These are phyloP conservation scores for Equus przewalskii DNA, from an alignment of 2,113 vertebrate genomes.

Conservation along the genomic window DNA sequence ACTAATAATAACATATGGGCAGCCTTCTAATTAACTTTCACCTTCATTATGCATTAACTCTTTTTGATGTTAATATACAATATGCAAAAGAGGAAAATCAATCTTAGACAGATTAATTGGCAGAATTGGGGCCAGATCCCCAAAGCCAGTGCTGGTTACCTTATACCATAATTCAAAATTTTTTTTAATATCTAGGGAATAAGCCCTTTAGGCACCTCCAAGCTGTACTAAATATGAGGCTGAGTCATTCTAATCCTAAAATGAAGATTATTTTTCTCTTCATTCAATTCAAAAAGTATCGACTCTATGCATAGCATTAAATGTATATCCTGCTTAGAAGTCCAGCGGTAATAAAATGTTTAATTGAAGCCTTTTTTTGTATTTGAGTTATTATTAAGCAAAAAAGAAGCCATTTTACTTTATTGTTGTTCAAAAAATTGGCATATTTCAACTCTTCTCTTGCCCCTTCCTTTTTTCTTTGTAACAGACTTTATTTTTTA, in stretches of 20 bases:
- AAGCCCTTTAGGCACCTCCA: not conserved
- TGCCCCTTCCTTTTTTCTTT: not conserved
- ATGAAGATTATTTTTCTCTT: conserved; percentile 6
- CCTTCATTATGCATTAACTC: not conserved
- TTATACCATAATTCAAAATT: conserved; percentile 14
- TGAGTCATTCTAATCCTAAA: conserved; percentile 37
- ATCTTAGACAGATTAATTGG: not conserved
- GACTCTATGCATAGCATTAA: not conserved
- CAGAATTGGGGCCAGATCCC: not conserved
- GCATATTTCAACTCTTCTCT: not conserved
- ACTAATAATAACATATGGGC: not conserved
- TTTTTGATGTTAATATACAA: conserved; percentile 10
- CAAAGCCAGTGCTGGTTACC: conserved; percentile 12
- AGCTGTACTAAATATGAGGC: not conserved
- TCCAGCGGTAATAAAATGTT: conserved; percentile 41
- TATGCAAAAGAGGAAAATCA: conserved; percentile 9
- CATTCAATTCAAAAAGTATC: conserved; percentile 22
- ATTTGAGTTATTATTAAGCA: conserved; percentile 45
- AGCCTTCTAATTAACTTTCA: conserved; percentile 56
- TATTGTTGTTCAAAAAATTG: conserved; percentile 17
- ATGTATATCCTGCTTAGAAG: conserved; percentile 29
- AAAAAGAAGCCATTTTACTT: conserved; percentile 15
- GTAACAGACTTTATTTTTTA: conserved; percentile 28
- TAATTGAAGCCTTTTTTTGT: conserved; percentile 21
- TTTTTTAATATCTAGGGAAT: not conserved